Evolutionary conservation across 2,797 vertebrate genomes (phyloP).

Genomic region (Chromis chromis): DNA sequence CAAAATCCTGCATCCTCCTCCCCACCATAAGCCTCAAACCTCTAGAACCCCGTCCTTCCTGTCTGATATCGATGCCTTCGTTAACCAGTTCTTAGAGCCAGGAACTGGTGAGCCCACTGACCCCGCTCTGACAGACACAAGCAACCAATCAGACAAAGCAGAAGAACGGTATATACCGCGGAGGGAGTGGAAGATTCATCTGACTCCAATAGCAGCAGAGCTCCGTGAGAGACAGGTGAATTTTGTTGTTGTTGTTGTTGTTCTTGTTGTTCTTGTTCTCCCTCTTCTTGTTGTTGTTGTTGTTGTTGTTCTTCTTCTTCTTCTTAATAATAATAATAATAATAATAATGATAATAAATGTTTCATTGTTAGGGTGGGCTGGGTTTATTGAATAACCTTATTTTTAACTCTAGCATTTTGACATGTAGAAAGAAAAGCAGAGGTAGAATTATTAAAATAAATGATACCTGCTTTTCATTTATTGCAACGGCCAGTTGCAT

Average conservation of each 20-base stretch:
- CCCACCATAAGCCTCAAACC: conserved; percentile 47
- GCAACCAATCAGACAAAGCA: conserved; percentile 83
- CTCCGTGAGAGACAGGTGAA: conserved; percentile 78
- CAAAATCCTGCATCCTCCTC: conserved; percentile 76
- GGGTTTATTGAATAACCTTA: background rate
- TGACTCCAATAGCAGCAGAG: conserved; percentile 83
- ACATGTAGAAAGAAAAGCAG: background rate
- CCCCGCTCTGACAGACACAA: conserved; percentile 63
- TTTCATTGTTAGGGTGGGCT: background rate
- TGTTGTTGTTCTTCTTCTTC: too few relatives aligned
- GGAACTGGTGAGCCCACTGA: conserved; percentile 84
- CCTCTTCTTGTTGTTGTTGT: too few relatives aligned
- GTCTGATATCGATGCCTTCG: conserved; percentile 89
- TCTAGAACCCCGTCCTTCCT: conserved; percentile 78
- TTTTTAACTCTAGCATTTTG: background rate
- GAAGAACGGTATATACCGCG: conserved; percentile 87
- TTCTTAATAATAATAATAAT: too few relatives aligned
- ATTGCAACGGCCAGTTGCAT: background rate
- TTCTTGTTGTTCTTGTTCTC: too few relatives aligned
- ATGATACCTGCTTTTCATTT: background rate
- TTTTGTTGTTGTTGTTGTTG: background rate
- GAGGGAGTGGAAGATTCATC: conserved; percentile 92
- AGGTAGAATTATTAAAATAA: background rate
- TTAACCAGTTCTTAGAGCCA: conserved; percentile 88
- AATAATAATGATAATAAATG: background rate